phyloP scores from a whole-genome alignment of 1,140 invertebrate genomes.

The Drosophila eugracilis region DNA sequence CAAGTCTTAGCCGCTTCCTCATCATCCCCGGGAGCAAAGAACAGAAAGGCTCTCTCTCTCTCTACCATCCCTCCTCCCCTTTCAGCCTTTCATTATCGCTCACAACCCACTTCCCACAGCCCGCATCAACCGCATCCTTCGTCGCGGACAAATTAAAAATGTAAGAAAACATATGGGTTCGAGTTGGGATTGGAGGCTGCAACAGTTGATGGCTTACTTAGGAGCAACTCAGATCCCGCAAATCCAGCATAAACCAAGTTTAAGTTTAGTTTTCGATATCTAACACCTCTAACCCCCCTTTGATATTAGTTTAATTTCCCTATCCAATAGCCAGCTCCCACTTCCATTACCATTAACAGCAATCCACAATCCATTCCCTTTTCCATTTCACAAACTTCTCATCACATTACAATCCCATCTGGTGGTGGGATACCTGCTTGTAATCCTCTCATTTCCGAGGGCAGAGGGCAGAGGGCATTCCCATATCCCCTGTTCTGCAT shows the following conservation, averaged over 20 bases:
- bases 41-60: too few species aligned
- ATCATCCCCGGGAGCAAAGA: neutral
- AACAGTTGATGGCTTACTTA: constrained; percentile 15
- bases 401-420: neutral
- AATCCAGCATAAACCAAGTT: too few species aligned
- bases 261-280: too few species aligned
- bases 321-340: too few species aligned
- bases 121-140: neutral
- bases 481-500: too few species aligned
- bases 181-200: neutral
- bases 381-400: neutral
- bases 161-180: constrained; percentile 35
- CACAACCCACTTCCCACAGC: neutral
- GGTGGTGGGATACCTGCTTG: neutral
- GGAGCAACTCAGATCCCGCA: neutral
- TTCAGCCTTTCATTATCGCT: constrained; percentile 21
- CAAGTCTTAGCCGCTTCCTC: constrained; percentile 35
- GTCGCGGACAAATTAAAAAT: constrained; percentile 64
- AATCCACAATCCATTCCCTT: neutral
- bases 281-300: too few species aligned
- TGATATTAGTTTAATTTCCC: too few species aligned
- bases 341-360: too few species aligned
- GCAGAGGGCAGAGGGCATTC: neutral
- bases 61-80: neutral
- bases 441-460: constrained; percentile 19